These are phyloP conservation scores for Bettongia penicillata DNA, from an alignment of 2,113 vertebrate genomes.

Conservation along the genomic window DNA sequence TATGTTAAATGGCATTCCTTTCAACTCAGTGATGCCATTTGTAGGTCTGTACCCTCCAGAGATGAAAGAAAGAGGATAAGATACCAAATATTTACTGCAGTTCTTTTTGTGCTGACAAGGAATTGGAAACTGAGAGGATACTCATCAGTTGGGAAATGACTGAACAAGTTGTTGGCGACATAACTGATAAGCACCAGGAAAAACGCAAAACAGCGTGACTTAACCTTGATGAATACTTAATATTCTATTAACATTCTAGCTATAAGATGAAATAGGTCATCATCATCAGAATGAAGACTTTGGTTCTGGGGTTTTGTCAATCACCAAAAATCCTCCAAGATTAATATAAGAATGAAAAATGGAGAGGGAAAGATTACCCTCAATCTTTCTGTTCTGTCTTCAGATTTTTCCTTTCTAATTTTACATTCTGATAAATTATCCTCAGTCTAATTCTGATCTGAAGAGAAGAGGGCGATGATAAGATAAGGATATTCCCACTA, in stretches of 20 bases:
- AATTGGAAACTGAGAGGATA: neutral
- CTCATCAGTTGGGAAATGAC: neutral
- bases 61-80: neutral
- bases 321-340: neutral
- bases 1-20: neutral
- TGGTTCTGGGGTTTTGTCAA: neutral
- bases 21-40: neutral
- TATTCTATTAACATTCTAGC: neutral
- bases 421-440: slow-evolving; percentile 42
- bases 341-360: slow-evolving; percentile 33
- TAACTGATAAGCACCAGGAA: neutral
- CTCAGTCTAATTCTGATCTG: slow-evolving; percentile 37
- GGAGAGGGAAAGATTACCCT: neutral
- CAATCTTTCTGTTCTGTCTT: neutral
- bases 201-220: neutral
- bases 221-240: neutral
- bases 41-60: neutral
- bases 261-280: neutral
- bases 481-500: slow-evolving; percentile 27
- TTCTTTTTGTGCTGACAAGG: neutral
- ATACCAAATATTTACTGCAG: neutral
- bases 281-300: neutral
- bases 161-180: neutral
- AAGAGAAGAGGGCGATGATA: slow-evolving; percentile 40
- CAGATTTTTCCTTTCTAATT: neutral